Conservation (phyloP, 2,888 invertebrate genomes). For the Lissonota sp. region DNA sequence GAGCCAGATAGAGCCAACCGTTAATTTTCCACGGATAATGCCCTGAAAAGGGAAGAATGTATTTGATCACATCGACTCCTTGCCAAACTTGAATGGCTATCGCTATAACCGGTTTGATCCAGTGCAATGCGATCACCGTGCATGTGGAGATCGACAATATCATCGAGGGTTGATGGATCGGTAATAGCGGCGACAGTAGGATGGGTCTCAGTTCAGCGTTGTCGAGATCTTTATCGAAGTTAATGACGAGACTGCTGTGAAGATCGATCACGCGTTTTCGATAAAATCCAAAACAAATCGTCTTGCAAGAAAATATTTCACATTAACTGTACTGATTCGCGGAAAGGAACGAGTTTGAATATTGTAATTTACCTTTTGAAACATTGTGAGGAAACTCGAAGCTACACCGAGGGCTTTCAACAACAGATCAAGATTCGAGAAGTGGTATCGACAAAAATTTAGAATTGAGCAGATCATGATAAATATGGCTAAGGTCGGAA, state of each 20-base stretch:
- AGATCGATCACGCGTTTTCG: slow-evolving; percentile 44
- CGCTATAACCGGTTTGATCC: slow-evolving; percentile 42
- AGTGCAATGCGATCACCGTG: slow-evolving; percentile 22
- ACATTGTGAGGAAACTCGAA: slow-evolving; percentile 39
- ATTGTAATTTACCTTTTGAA: slow-evolving; percentile 48
- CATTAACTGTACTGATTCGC: no score
- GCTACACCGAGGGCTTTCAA: slow-evolving; percentile 59
- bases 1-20: slow-evolving; percentile 43
- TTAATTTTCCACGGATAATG: slow-evolving; percentile 58
- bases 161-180: slow-evolving; percentile 37
- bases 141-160: slow-evolving; percentile 9
- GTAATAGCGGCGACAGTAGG: slow-evolving; percentile 32
- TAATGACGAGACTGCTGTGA: slow-evolving; percentile 2
- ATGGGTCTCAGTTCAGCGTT: slow-evolving; percentile 20
- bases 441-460: slow-evolving; percentile 55
- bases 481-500: not conserved
- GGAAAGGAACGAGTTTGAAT: no score
- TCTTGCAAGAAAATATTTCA: not conserved
- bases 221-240: slow-evolving; percentile 39
- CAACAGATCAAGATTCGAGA: slow-evolving; percentile 53
- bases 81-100: slow-evolving; percentile 35
- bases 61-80: slow-evolving; percentile 49
- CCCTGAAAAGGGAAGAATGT: slow-evolving; percentile 54
- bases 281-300: slow-evolving; percentile 25
- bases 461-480: slow-evolving; percentile 39